phyloP scores from a whole-genome alignment of 1,140 invertebrate genomes.

The Anadara kagoshimensis region DNA sequence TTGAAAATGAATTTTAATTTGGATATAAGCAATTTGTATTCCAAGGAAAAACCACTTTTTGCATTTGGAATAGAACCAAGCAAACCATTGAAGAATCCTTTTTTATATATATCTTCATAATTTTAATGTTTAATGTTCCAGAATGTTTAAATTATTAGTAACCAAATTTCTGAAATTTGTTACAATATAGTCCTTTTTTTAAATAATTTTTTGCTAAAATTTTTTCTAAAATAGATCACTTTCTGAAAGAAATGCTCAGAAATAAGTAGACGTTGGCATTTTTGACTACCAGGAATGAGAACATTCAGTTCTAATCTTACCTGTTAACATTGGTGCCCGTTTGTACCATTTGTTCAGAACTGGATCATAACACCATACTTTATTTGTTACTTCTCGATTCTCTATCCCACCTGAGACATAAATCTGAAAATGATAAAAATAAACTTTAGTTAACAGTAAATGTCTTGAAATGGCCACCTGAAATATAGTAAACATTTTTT shows the following conservation, averaged over 20 bases:
- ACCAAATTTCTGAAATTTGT: too few relatives aligned
- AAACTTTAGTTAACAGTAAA: too few relatives aligned
- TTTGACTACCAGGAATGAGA: too few relatives aligned
- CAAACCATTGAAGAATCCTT: not conserved
- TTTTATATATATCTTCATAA: not conserved
- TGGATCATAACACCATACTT: conserved; percentile 49
- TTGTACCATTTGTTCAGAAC: conserved; percentile 45
- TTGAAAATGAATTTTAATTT: conserved; percentile 39
- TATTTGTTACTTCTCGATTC: conserved; percentile 25
- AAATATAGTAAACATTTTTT: too few relatives aligned
- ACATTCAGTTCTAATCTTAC: conserved; percentile 17
- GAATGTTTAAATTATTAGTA: too few relatives aligned
- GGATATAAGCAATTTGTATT: conserved; percentile 4
- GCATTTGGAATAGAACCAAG: not conserved
- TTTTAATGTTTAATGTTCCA: not conserved
- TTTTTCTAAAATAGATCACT: too few relatives aligned
- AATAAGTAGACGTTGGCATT: too few relatives aligned
- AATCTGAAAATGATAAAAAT: conserved; percentile 31
- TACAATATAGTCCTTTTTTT: too few relatives aligned
- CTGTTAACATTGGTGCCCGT: conserved; percentile 25
- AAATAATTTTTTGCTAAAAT: too few relatives aligned
- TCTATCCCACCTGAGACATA: conserved; percentile 49
- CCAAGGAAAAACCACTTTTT: too few relatives aligned
- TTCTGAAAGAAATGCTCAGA: too few relatives aligned
- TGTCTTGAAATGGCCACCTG: not conserved